These are phyloP conservation scores for Yasuhikotakia modesta DNA, from an alignment of 2,797 vertebrate genomes.

Conservation along the genomic window DNA sequence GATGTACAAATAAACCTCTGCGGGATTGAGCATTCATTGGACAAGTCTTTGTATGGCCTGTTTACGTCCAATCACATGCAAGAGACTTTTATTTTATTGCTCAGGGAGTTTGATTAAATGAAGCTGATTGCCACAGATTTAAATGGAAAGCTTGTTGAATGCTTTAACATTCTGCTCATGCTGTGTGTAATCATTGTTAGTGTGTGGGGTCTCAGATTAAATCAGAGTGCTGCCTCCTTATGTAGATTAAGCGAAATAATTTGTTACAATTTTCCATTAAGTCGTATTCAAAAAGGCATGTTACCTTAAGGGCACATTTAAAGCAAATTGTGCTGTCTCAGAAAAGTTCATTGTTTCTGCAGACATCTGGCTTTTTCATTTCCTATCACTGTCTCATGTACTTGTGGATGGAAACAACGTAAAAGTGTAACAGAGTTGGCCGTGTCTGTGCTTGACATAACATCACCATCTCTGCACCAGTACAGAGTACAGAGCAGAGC, in stretches of 20 bases:
- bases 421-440: conserved; percentile 21
- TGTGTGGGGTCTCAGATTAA: conserved; percentile 43
- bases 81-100: conserved; percentile 38
- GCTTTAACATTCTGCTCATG: conserved; percentile 47
- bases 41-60: conserved; percentile 2
- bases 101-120: conserved; percentile 46
- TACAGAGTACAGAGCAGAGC: conserved; percentile 27
- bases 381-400: conserved; percentile 10
- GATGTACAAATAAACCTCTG: neutral
- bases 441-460: conserved; percentile 23
- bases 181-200: conserved; percentile 49
- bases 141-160: conserved; percentile 33
- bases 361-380: conserved; percentile 11
- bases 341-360: conserved; percentile 28
- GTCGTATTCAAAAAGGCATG: conserved; percentile 39
- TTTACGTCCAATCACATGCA: conserved; percentile 17
- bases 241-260: conserved; percentile 50
- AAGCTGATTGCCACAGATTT: conserved; percentile 45
- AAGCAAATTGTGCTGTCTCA: conserved; percentile 18
- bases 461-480: conserved; percentile 2
- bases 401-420: conserved; percentile 37
- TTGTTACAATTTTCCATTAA: conserved; percentile 49
- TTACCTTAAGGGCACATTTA: conserved; percentile 42
- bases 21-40: neutral
- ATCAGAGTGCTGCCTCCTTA: conserved; percentile 41